Base-by-base conservation (phyloP, 2,113 vertebrate species). In the Falco punctatus region DNA sequence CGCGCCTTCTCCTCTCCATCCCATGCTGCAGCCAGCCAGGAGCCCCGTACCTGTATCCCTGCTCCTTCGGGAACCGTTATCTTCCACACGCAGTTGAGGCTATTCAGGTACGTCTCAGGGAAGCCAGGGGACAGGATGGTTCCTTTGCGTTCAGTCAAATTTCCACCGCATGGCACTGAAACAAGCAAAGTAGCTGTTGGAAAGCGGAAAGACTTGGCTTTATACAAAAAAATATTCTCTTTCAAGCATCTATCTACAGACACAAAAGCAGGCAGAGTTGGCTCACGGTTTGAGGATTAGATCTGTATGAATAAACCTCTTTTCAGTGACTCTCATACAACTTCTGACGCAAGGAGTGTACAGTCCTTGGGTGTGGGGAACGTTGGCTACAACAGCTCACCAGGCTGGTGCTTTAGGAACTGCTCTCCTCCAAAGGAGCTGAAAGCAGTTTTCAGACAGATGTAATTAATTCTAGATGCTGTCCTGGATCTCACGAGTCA, bases 31-130 rank as follows among this genome's bases (percentile, higher is more conserved):
- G 52, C 6, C 1, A 11, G 74, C 77, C 14, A 38, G 38, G 2
- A 6, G 7, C 15, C 0, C 74, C 10, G 27, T 98, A 99, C 99
- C 99, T 99, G 99, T 59, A 99, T 99, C 91, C 99, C 99, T 1
- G 99, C 99, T 65, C 99, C 99, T 91, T 99, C 99, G 0, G 99
- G 99, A 75, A 99, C 99, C 0, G 98, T 98, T 95, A 99, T 99
- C 97, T 99, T 99, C 99, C 99, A 99, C 54, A 99, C 99, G 17
- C 99, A 99, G 98, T 99, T 99, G 94, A 99, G 99, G 94, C 99
- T 99, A 97, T 99, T 99, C 77, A 99, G 98, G 97, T 99, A 99
- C 2, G 99, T 99, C 96, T 99, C 99, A 0, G 99, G 99, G 96
- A 99, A 99, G 42, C 99, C 99, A 0, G 99, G 99, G 57, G 99